Percentiles rank a stretch among this genome's conserved stretches.
Conservation (phyloP, 2,888 invertebrate genomes). For the Salpingus planirostris region DNA sequence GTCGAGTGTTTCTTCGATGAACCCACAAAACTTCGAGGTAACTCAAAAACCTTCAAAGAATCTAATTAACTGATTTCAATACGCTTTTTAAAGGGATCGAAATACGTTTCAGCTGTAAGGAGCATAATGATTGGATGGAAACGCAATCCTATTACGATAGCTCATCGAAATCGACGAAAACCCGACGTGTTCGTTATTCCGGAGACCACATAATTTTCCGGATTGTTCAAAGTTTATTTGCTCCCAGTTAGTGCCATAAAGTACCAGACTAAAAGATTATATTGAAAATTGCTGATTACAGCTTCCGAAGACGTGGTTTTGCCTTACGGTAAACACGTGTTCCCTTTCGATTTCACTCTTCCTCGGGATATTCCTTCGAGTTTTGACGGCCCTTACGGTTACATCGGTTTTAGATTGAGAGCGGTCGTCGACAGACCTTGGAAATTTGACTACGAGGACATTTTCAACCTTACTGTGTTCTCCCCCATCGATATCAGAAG, state of each 20-base stretch:
- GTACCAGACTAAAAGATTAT: conserved; percentile 17
- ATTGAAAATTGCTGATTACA: conserved; percentile 15
- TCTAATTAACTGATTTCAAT: too few species aligned
- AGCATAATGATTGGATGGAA: conserved; percentile 27
- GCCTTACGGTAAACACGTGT: conserved; percentile 27
- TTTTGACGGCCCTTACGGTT: conserved; percentile 25
- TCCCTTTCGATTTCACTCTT: conserved; percentile 27
- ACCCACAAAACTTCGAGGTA: too few species aligned
- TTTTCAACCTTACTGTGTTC: conserved; percentile 23
- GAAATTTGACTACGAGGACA: conserved; percentile 29
- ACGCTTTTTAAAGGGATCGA: too few species aligned
- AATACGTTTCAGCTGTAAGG: conserved; percentile 19
- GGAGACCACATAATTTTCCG: too few species aligned
- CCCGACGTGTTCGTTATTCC: conserved; percentile 19
- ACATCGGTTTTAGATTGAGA: conserved; percentile 24
- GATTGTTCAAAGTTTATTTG: conserved; percentile 26
- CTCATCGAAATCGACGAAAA: conserved; percentile 20
- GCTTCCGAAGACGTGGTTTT: conserved; percentile 22
- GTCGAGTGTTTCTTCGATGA: too few species aligned
- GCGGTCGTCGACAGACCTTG: conserved; percentile 30
- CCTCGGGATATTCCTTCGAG: conserved; percentile 27
- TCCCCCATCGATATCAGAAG: conserved; percentile 29
- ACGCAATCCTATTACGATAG: conserved; percentile 25
- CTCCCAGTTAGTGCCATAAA: too few species aligned
- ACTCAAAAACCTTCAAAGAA: too few species aligned